A percentile compares a stretch with the other conserved stretches of the same genome.
These are phyloP conservation scores for Metallyticus violacea DNA, from an alignment of 2,888 invertebrate genomes.

Conservation along the genomic window DNA sequence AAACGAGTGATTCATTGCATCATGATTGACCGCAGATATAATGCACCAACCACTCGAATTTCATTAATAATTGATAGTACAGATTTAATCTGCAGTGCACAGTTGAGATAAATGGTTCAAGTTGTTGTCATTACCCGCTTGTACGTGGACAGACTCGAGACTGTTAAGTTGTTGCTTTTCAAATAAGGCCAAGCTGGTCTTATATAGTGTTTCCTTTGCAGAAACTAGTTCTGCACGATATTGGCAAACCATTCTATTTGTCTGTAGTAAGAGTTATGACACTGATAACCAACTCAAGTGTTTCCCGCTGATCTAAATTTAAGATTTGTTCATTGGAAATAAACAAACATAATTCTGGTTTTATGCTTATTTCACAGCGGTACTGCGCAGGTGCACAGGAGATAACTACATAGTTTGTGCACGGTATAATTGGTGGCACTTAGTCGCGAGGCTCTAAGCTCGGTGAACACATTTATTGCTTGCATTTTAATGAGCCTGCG, in stretches of 20 bases:
- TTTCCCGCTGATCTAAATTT: background rate
- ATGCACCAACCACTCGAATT: background rate
- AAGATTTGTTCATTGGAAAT: background rate
- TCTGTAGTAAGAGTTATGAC: background rate
- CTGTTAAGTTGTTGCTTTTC: background rate
- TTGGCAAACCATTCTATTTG: background rate
- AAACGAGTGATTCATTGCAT: background rate
- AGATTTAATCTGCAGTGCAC: background rate
- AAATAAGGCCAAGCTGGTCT: background rate
- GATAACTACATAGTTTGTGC: background rate
- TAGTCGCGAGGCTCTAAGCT: background rate
- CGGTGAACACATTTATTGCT: background rate
- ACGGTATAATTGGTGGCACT: background rate
- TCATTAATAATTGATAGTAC: background rate
- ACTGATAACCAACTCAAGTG: background rate
- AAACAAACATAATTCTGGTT: background rate
- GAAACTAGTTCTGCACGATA: background rate
- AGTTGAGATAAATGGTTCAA: background rate
- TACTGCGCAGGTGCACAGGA: background rate
- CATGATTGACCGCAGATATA: background rate
- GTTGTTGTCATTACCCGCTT: background rate
- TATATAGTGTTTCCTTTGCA: background rate
- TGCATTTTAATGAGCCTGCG: no score
- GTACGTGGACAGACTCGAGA: background rate
- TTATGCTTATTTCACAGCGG: background rate